A percentile compares a stretch with the other conserved stretches of the same genome.
These are phyloP conservation scores for Oryctes rhinoceros DNA, from an alignment of 1,140 invertebrate genomes.

Conservation along the genomic window DNA sequence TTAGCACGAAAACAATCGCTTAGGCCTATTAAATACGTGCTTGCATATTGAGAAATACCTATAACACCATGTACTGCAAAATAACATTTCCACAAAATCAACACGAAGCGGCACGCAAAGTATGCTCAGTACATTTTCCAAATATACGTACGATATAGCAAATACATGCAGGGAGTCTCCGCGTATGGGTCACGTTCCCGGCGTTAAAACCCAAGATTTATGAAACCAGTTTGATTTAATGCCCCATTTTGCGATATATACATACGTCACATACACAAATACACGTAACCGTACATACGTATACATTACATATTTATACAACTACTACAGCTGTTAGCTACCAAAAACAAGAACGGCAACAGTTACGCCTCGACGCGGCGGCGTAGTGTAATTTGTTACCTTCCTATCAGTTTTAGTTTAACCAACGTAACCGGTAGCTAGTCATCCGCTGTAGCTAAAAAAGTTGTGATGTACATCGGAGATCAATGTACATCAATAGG, in stretches of 20 bases:
- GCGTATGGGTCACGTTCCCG: background rate
- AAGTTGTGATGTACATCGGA: no score
- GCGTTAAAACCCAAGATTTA: slow-evolving; percentile 3
- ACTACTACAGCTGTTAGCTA: no score
- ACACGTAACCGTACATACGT: background rate
- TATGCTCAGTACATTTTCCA: no score
- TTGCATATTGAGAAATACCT: no score
- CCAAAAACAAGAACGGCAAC: no score
- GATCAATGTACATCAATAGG: no score
- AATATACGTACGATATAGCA: no score
- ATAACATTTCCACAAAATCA: no score
- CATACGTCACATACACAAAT: background rate
- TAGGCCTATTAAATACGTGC: no score
- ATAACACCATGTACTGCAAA: no score
- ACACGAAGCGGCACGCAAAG: no score
- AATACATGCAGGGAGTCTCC: background rate
- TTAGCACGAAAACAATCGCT: no score
- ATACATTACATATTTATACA: background rate
- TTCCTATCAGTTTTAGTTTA: background rate
- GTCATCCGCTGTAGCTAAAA: background rate
- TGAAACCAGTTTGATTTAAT: slow-evolving; percentile 9
- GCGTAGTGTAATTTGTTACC: background rate
- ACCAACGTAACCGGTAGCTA: background rate
- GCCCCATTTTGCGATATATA: slow-evolving; percentile 12
- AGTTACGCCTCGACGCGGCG: background rate